A percentile compares a stretch with the other conserved stretches of the same genome.
phyloP scores from a whole-genome alignment of 2,888 invertebrate genomes.

The Synergus gifuensis region DNA sequence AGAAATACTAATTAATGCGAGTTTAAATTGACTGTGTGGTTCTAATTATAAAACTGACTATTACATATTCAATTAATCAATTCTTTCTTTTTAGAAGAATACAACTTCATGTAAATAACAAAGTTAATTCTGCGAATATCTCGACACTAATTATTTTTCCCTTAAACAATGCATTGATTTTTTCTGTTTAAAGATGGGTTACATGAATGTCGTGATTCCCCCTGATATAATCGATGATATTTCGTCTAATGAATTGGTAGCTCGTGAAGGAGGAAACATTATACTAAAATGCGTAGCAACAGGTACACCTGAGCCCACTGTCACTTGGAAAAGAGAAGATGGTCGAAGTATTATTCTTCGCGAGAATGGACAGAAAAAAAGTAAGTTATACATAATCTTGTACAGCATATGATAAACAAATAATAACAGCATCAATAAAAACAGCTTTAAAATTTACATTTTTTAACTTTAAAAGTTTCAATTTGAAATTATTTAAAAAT shows the following conservation, averaged over 20 bases:
- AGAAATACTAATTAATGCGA: neutral
- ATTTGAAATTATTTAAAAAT: neutral
- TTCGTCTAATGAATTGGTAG: slow-evolving; percentile 86
- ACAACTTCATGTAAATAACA: neutral
- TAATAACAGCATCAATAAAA: neutral
- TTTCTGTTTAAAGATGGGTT: slow-evolving; percentile 86
- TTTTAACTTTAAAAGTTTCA: neutral
- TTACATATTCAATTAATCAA: neutral
- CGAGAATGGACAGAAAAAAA: slow-evolving; percentile 79
- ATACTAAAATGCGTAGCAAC: slow-evolving; percentile 88
- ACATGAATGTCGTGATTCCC: slow-evolving; percentile 91
- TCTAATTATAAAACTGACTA: neutral
- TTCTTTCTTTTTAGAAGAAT: slow-evolving; percentile 6
- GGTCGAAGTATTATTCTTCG: slow-evolving; percentile 87
- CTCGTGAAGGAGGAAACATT: slow-evolving; percentile 89
- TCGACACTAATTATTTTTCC: neutral
- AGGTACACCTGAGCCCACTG: slow-evolving; percentile 89
- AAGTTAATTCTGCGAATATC: neutral
- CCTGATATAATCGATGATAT: slow-evolving; percentile 91
- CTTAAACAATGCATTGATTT: neutral
- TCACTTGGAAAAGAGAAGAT: slow-evolving; percentile 89
- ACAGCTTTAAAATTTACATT: no score
- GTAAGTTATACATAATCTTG: slow-evolving; percentile 64
- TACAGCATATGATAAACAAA: neutral
- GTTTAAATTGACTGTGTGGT: neutral